Percentiles rank a stretch among this genome's conserved stretches.
These are phyloP conservation scores for Drosophila stalkeri DNA, from an alignment of 2,888 invertebrate genomes.

Conservation along the genomic window DNA sequence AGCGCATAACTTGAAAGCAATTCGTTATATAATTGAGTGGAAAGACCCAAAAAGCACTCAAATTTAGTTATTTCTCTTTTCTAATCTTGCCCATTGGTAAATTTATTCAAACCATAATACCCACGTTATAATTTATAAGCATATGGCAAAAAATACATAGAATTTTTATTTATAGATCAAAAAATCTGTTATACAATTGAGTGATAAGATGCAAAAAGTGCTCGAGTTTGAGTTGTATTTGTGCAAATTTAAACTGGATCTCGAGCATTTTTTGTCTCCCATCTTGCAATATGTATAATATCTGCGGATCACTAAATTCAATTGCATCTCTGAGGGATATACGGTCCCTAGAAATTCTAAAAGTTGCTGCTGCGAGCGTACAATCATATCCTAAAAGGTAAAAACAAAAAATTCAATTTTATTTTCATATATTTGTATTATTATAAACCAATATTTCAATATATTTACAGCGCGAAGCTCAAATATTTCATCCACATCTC, in stretches of 20 bases:
- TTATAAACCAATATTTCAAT: no score
- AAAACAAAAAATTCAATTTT: background rate
- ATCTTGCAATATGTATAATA: slow-evolving; percentile 1
- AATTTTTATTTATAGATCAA: background rate
- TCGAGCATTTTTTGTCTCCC: background rate
- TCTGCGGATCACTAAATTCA: slow-evolving; percentile 17
- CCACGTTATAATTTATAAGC: no score
- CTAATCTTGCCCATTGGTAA: no score
- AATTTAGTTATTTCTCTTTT: background rate
- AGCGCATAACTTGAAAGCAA: background rate
- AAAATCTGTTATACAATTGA: slow-evolving; percentile 9
- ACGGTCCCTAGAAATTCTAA: slow-evolving; percentile 62
- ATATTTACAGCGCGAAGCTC: slow-evolving; percentile 84
- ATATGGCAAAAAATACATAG: background rate
- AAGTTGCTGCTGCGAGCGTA: slow-evolving; percentile 7
- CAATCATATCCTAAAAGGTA: slow-evolving; percentile 51
- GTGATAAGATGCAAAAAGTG: slow-evolving; percentile 11
- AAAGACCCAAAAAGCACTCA: background rate
- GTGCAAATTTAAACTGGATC: background rate
- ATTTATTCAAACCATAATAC: background rate
- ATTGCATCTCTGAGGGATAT: slow-evolving; percentile 36
- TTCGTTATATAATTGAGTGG: background rate
- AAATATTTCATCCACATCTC: slow-evolving; percentile 89
- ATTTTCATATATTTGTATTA: no score
- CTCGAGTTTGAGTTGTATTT: background rate